A percentile compares a stretch with the other conserved stretches of the same genome.
phyloP scores from a whole-genome alignment of 30 jellyfish, hydroid and myxozoan genomes.

The Hydra vulgaris region DNA sequence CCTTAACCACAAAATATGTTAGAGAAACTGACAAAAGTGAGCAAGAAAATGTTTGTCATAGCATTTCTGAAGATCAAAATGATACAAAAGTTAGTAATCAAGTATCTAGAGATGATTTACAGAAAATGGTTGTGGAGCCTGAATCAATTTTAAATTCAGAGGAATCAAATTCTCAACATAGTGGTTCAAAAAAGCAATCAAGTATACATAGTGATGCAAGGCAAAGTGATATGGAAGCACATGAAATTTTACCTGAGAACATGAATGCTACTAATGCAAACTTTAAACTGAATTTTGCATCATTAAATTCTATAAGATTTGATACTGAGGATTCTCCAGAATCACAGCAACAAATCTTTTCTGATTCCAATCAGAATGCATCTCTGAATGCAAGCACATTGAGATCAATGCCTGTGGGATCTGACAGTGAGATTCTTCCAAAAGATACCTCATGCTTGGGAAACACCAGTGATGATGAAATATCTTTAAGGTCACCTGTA shows the following conservation, averaged over 20 bases:
- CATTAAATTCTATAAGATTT: conserved; percentile 22
- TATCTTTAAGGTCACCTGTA: conserved; percentile 7
- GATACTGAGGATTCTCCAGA: conserved; percentile 34
- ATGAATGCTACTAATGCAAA: conserved; percentile 5
- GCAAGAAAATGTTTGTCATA: too few species aligned
- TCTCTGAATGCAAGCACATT: conserved; percentile 13
- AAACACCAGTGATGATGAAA: conserved; percentile 34
- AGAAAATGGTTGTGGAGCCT: background rate
- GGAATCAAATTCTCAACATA: background rate
- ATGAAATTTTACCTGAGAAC: background rate
- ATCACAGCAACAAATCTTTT: conserved; percentile 21
- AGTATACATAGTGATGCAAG: too few species aligned
- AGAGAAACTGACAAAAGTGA: too few species aligned
- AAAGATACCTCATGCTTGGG: conserved; percentile 31
- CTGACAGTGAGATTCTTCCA: conserved; percentile 30
- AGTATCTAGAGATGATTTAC: background rate
- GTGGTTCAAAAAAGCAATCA: background rate
- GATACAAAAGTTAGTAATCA: background rate
- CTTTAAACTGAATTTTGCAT: conserved; percentile 5
- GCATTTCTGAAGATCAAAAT: too few species aligned
- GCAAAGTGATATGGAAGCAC: background rate
- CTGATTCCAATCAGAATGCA: conserved; percentile 3
- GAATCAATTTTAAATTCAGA: background rate
- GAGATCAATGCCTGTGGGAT: conserved; percentile 8
- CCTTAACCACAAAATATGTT: too few species aligned